A percentile compares a stretch with the other conserved stretches of the same genome.
Evolutionary conservation across 2,888 invertebrate species (phyloP).

Genomic region (Dromius quadrimaculatus): DNA sequence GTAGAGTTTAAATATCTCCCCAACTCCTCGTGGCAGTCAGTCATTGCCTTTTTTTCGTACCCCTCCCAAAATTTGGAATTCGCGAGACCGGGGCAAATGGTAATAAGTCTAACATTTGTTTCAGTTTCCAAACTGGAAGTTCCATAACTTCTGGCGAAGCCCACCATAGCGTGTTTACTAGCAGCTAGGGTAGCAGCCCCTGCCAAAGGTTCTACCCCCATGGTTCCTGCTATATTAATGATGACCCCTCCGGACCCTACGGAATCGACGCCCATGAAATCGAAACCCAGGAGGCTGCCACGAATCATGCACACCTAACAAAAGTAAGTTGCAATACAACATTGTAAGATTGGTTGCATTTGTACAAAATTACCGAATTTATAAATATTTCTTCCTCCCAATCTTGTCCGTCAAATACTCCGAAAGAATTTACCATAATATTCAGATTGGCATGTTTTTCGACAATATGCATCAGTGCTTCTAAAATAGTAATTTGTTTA

Average conservation of each 20-base stretch:
- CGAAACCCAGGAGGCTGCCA: conserved; percentile 63
- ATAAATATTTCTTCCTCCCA: conserved; percentile 64
- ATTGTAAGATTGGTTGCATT: background rate
- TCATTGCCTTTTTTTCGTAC: background rate
- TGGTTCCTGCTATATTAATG: conserved; percentile 65
- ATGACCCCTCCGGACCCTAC: conserved; percentile 67
- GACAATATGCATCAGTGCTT: conserved; percentile 56
- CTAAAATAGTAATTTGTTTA: conserved; percentile 54
- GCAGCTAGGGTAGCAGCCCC: conserved; percentile 63
- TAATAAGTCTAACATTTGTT: conserved; percentile 63
- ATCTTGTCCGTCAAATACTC: conserved; percentile 60
- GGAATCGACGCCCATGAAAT: conserved; percentile 64
- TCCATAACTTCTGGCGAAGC: conserved; percentile 59
- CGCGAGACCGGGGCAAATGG: conserved; percentile 65
- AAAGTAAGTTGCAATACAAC: conserved; percentile 52
- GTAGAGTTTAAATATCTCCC: conserved; percentile 55
- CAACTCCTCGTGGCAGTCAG: conserved; percentile 53
- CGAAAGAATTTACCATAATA: conserved; percentile 60
- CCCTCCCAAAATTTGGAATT: conserved; percentile 37
- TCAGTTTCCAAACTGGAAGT: conserved; percentile 60
- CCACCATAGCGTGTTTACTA: conserved; percentile 63
- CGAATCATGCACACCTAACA: conserved; percentile 56
- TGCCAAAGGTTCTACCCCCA: conserved; percentile 56
- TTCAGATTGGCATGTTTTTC: conserved; percentile 57
- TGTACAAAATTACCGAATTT: conserved; percentile 59